Base-by-base conservation (phyloP, 2,797 vertebrate species). In the Micromesistius poutassou region DNA sequence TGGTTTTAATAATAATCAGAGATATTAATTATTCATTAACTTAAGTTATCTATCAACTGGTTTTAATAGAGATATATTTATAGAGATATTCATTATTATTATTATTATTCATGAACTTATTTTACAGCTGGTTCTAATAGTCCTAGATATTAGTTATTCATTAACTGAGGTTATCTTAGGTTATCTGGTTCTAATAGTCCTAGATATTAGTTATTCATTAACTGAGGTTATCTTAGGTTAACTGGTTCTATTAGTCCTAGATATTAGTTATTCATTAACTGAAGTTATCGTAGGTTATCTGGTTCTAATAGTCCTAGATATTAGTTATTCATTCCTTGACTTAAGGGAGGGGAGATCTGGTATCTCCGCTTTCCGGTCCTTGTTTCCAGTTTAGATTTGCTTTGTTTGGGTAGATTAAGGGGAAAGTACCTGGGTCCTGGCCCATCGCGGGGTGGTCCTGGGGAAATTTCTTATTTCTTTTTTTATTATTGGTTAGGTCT, bases 351-450 rank as follows among this genome's bases (percentile, higher is more conserved):
- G 62, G 62, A n/a, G 62, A n/a, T 68, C 62, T 4, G 62, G n/a
- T 68, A 12, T 25, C 62, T 68, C 25, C 2, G 62, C 12, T 68
- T 68, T 25, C 62, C 9, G 62, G 62, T 68, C 12, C 10, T 25
- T 62, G 6, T 62, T 62, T 62, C 19, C 55, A 22, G 55, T 62
- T 62, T 9, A 28, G 62, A 25, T 68, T 68, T 28, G 9, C 25
- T 68, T 28, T 68, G 62, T 68, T 38, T 73, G 38, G 35, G 35
- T 40, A 40, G 35, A 73, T 73, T 40, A 73, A 73, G 38, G 33
- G 16, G 72, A 36, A 73, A 40, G 38, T 13, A 68, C 62, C 62
- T 68, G 62, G 25, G 62, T 68, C 28, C n/a, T 68, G 55, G n/a
- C 62, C 62, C 25, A 28, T 68, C 3, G 14, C 62, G 25, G 62